These are phyloP conservation scores for Geophilus truncorum DNA, from an alignment of 2,888 invertebrate genomes.

Conservation along the genomic window DNA sequence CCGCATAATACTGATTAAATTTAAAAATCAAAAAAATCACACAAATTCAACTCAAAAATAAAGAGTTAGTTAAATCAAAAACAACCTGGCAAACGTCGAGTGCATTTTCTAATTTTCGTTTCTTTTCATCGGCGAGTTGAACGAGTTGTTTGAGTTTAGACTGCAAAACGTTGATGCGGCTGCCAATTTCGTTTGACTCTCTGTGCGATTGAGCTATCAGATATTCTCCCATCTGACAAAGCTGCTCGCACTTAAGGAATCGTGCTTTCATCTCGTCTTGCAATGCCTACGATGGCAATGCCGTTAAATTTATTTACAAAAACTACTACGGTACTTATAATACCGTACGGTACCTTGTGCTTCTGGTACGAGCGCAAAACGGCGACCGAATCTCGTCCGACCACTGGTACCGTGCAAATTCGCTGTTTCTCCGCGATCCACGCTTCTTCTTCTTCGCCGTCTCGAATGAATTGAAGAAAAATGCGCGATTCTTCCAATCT, in stretches of 20 bases:
- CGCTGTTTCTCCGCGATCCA: conserved; percentile 94
- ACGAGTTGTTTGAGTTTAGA: conserved; percentile 87
- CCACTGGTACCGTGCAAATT: conserved; percentile 85
- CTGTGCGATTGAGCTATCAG: conserved; percentile 77
- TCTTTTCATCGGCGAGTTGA: conserved; percentile 67
- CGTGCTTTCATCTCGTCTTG: conserved; percentile 80
- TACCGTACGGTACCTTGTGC: conserved; percentile 87
- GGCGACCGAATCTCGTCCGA: conserved; percentile 86
- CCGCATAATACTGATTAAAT: conserved; percentile 84
- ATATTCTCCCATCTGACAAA: conserved; percentile 65
- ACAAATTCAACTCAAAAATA: no score
- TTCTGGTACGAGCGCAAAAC: conserved; percentile 85
- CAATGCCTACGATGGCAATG: conserved; percentile 45
- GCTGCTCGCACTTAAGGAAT: conserved; percentile 64
- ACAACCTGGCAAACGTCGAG: conserved; percentile 89
- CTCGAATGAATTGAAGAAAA: conserved; percentile 92
- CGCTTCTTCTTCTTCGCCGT: conserved; percentile 95
- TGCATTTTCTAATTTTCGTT: conserved; percentile 75
- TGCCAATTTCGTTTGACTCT: conserved; percentile 72
- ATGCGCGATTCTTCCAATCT: conserved; percentile 86
- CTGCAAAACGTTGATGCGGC: conserved; percentile 69
- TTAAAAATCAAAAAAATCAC: conserved; percentile 32
- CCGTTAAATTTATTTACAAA: no score
- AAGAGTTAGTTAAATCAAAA: no score
- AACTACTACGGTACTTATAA: no score